Percentiles rank a stretch among this genome's conserved stretches.
phyloP scores from a whole-genome alignment of 2,888 invertebrate species.

The Tigriopus californicus region DNA sequence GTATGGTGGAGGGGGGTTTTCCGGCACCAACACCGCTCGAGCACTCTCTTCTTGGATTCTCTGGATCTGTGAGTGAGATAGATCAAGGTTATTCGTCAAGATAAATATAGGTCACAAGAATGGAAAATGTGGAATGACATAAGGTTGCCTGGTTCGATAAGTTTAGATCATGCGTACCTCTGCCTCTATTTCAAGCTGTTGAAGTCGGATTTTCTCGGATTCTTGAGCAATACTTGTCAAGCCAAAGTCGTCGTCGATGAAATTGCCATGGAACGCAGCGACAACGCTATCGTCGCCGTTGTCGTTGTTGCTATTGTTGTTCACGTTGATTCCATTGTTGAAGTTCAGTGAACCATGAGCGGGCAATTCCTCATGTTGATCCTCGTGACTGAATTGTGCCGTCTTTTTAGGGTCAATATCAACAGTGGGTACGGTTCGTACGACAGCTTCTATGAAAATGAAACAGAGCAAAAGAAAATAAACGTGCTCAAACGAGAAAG shows the following conservation, averaged over 20 bases:
- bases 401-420: no score
- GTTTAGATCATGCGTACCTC: neutral
- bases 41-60: slow-evolving; percentile 5
- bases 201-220: slow-evolving; percentile 40
- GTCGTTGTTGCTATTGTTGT: neutral
- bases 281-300: slow-evolving; percentile 20
- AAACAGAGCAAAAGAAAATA: no score
- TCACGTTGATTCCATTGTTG: no score
- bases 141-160: neutral
- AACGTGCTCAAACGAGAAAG: no score
- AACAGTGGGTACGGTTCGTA: no score
- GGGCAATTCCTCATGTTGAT: no score
- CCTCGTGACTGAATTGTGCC: no score
- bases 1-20: neutral
- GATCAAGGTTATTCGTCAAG: neutral
- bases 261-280: slow-evolving; percentile 19
- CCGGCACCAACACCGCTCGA: neutral
- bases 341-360: no score
- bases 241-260: slow-evolving; percentile 28
- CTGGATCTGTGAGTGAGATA: neutral
- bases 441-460: no score
- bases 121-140: neutral
- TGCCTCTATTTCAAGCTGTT: slow-evolving; percentile 30
- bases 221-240: slow-evolving; percentile 28
- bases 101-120: neutral